Percentiles rank a stretch among this genome's conserved stretches.
These are phyloP conservation scores for Terrapene triunguis DNA, from an alignment of 2,113 vertebrate species.

Conservation along the genomic window DNA sequence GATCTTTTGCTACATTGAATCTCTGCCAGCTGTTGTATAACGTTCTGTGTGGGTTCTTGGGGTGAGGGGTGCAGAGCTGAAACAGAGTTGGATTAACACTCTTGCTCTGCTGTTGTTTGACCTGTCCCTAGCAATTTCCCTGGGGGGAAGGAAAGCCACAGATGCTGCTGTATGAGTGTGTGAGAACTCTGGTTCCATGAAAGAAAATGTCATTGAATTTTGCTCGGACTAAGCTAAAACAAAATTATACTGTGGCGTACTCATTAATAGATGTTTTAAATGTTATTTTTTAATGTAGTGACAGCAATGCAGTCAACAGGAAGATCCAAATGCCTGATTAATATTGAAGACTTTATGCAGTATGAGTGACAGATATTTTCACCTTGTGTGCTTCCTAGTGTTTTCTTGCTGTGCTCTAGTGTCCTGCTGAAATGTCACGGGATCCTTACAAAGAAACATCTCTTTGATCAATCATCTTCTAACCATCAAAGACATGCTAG, in stretches of 20 bases:
- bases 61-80: not conserved
- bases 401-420: slow-evolving; percentile 17
- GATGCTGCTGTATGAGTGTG: not conserved
- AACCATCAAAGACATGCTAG: slow-evolving; percentile 29
- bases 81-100: not conserved
- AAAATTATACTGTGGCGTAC: not conserved
- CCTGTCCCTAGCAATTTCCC: not conserved
- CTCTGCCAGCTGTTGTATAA: not conserved
- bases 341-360: not conserved
- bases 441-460: slow-evolving; percentile 25
- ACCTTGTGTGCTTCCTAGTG: accelerated
- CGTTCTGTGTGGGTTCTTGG: not conserved
- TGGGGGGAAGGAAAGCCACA: not conserved
- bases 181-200: not conserved
- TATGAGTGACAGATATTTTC: not conserved
- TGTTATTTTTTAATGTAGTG: not conserved
- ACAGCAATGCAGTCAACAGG: not conserved
- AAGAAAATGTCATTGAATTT: not conserved
- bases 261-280: not conserved
- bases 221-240: not conserved
- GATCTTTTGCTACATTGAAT: not conserved
- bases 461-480: slow-evolving; percentile 39
- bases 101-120: not conserved
- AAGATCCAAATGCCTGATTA: not conserved
- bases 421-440: slow-evolving; percentile 37